Evolutionary conservation across 2,113 vertebrate species (phyloP), one percentile per base, ranked within the genome.

Genomic region (Ophiodon elongatus): DNA sequence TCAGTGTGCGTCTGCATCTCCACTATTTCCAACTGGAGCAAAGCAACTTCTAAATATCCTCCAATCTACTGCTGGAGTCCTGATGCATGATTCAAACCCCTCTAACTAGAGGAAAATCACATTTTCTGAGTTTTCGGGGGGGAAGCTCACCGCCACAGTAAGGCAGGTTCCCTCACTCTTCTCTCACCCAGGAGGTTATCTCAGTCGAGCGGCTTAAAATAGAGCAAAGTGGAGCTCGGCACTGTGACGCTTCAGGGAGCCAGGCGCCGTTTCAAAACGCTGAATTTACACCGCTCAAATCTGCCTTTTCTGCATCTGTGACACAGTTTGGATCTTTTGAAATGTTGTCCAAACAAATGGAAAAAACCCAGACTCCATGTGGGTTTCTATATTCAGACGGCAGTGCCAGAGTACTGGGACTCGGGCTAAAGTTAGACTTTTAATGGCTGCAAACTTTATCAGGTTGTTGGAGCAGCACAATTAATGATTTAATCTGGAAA

Each of bases 271-370:
- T 82, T 89, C 56, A 73, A 82, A 82, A 82, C 1, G 19, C 64
- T 52, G 65, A 79, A 73, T 87, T 80, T 70, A 80, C 71, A 76
- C 78, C 39, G 74, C 69, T 77, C 73, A 71, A 90, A 78, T 74
- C 29, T 50, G 79, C 65, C 54, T 78, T 70, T 84, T 74, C 47
- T 82, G 63, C 75, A 19, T 79, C 70, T n/a, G 66, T 85, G 85
- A 82, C 88, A 87, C 79, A 87, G 54, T 80, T 85, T 71, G 78
- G 75, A 39, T 79, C 37, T 84, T 86, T 86, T 41, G 65, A 82
- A 76, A 89, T 65, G 66, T 83, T 27, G 76, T 85, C 85, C 82
- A 80, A 87, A 82, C 63, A 83, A 85, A 87, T 73, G 72, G 72
- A 85, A 86, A 76, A 82, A 47, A 21, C 75, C 82, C 27, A n/a